Base-by-base conservation (phyloP, 2,797 vertebrate species). In the Sardinella longiceps region DNA sequence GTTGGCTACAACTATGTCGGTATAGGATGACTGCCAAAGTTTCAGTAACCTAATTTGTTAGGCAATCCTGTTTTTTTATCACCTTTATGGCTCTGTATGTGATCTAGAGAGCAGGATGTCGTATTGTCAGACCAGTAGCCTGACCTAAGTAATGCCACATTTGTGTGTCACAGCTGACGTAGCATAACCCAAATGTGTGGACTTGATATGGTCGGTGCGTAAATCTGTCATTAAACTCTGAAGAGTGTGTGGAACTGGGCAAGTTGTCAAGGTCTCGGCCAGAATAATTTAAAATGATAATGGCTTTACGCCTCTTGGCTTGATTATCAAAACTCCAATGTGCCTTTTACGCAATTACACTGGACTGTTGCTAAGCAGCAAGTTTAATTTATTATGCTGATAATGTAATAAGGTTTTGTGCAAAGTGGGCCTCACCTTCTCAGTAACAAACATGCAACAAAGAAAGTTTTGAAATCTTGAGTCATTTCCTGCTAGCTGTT, bases 351-450 rank as follows among this genome's bases (percentile, higher is more conserved):
- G 82, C 83, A 84, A 70, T 82, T 81, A 63, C 87, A 45, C 82
- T 70, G 25, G 23, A 46, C 82, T 81, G 89, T 88, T 92, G 88
- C 92, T 82, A 85, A 86, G 89, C 84, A 88, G 70, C 87, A 5
- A 83, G 87, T 88, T 86, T 87, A 74, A 87, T 85, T 89, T 83
- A 90, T 92, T 90, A 90, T 89, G 87, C 86, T 90, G 89, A 90
- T 88, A 84, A 81, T 80, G 74, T 80, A 9, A 9, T 83, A 84
- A 80, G 63, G 85, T 77, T 87, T 87, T 88, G 86, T 86, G 70
- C 56, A 45, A 39, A 74, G 77, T 80, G 77, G 74, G 58, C 66
- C 25, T n/a, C 15, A 11, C 25, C 85, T 53, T 74, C 84, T 83
- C 56, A 81, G 81, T 83, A 81, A 82, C 37, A 60, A 30, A 37